Evolutionary conservation across 2,888 invertebrate genomes (phyloP), one percentile per base, ranked within the genome.

Genomic region (Tricholauxania praeusta): DNA sequence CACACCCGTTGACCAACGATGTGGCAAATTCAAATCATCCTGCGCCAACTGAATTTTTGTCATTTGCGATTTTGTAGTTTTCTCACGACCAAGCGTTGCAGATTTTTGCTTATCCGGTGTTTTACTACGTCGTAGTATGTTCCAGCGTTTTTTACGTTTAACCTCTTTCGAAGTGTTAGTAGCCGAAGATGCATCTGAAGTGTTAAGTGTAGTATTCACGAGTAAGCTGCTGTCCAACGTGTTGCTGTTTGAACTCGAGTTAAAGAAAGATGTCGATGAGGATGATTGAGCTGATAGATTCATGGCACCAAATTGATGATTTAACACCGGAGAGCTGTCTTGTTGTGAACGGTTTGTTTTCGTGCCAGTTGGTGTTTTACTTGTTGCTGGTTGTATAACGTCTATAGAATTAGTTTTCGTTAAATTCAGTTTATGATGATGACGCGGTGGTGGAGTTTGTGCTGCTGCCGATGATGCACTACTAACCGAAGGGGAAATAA

Each of bases 1-100:
- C 77, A 92, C 88, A 0, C 92, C 93, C 0, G 93, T 93, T 1
- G 93, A 93, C 93, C 93, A 93, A 59, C 93, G 86, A 82, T 92
- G 91, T 78, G 90, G 89, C 72, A 89, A 86, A 80, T 90, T 90
- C 15, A 89, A 87, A 77, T 87, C 87, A 74, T 86, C 87, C 74
- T 87, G 86, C 6, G 84, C 83, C 17, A 82, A 72, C 72, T 85
- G 84, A 49, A 82, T 79, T 52, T 88, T 88, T 79, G 89, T 88
- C 66, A 80, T 77, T 5, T 81, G 80, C 48, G 83, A 67, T 77
- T 82, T 84, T n/a, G 83, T 79, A 74, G 89, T 89, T 77, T 91
- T 89, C 75, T 92, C 92, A 74, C 93, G 88, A 0, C 93, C 93
- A 65, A 93, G 84, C 6, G 93, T 93, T 0, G 93, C 93, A 75